These are phyloP conservation scores for Erpobdella octoculata DNA, from an alignment of 2,888 invertebrate genomes.

Conservation along the genomic window DNA sequence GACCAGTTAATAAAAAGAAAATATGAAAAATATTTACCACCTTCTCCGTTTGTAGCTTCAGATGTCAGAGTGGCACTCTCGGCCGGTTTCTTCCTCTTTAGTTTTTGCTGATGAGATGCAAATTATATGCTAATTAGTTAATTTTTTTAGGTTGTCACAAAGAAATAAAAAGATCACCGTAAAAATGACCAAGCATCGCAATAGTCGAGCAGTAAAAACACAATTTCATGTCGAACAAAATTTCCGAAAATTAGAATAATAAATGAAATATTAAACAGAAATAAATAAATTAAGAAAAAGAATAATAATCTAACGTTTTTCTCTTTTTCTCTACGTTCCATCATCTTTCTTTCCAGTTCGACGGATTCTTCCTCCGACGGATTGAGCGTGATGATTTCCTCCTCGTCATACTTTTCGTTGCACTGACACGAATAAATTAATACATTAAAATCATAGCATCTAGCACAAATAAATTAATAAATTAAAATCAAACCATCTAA, in stretches of 20 bases:
- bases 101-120: not conserved
- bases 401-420: conserved; percentile 66
- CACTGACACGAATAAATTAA: conserved; percentile 57
- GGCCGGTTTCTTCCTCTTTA: not conserved
- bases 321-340: conserved; percentile 55
- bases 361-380: conserved; percentile 68
- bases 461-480: not conserved
- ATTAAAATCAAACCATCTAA: not conserved
- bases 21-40: not conserved
- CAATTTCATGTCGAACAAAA: too few species aligned
- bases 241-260: too few species aligned
- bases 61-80: not conserved
- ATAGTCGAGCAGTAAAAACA: too few species aligned
- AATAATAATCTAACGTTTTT: not conserved
- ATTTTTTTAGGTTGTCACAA: too few species aligned
- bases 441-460: not conserved
- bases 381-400: conserved; percentile 80
- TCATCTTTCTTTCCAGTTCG: conserved; percentile 61
- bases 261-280: too few species aligned
- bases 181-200: too few species aligned
- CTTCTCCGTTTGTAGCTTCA: not conserved
- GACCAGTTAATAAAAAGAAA: too few species aligned
- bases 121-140: too few species aligned
- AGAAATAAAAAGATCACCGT: too few species aligned
- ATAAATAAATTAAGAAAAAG: not conserved